Base-by-base conservation (phyloP, 2,888 invertebrate genomes). In the Microctonus aethiopoides region DNA sequence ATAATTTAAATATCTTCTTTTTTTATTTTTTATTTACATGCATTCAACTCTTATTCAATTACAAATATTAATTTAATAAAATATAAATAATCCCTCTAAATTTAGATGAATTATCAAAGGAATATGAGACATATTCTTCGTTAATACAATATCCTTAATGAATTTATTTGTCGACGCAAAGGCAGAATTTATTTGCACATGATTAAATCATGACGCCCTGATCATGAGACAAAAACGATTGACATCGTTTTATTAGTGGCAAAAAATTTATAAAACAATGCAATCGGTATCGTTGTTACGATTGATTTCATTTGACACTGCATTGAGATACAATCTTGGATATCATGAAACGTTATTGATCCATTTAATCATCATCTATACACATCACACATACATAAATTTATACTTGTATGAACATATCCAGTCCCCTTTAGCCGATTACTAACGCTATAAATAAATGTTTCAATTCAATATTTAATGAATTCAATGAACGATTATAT, bases 121-220 rank as follows among this genome's bases (percentile, higher is more conserved):
- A 7, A 29, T 13, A 41, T 41, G 6, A 41, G 13, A 41, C 13
- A 41, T 41, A 41, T 41, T n/a, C 2, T 41, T 5, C 2, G n/a
- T 6, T 9, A 54, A n/a, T n/a, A n/a, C n/a, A 1, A 54, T 3
- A 29, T 16, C 0, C 5, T 26, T 4, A 61, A 61, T 61, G 36
- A 61, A 24, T 22, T 24, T 1, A 41, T 11, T 24, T 6, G 16
- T 26, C n/a, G 0, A 34, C 34, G 34, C 32, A 24, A 26, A 24
- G 11, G 20, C 13, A 60, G 57, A 32, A 46, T 24, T 13, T 41
- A 63, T 63, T 32, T 1, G 63, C 36, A 32, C 22, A 54, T 56
- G 46, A 77, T 75, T 57, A 72, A 75, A 77, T 76, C 74, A 76
- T 73, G 68, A 75, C 74, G 72, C 76, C 68, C 64, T 34, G 52